phyloP scores from a whole-genome alignment of 2,113 vertebrate species.

The Scopus umbretta region DNA sequence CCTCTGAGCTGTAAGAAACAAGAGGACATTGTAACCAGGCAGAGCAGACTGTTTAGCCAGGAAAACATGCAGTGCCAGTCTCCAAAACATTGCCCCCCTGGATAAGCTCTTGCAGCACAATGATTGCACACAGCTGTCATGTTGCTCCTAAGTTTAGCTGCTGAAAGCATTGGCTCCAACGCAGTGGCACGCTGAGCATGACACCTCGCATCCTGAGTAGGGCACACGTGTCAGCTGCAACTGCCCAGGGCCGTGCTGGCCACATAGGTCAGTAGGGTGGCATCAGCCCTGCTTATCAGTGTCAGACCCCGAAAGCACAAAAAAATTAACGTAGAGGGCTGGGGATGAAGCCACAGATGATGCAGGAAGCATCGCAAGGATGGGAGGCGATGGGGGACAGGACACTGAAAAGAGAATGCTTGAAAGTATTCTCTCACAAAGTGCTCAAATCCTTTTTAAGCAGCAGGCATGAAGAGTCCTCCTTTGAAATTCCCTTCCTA shows the following conservation, averaged over 20 bases:
- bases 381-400: neutral
- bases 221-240: accelerated
- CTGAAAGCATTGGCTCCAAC: neutral
- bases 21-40: conserved; percentile 22
- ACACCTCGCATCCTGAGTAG: neutral
- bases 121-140: conserved; percentile 12
- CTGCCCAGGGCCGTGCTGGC: neutral
- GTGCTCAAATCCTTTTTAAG: neutral
- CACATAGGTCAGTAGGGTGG: neutral
- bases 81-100: neutral
- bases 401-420: neutral
- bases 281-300: neutral
- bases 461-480: neutral
- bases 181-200: neutral
- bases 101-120: neutral
- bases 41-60: neutral
- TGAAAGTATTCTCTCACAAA: neutral
- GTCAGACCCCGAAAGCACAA: neutral
- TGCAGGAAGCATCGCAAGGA: neutral
- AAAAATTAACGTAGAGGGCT: neutral
- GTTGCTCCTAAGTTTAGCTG: neutral
- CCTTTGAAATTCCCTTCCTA: neutral
- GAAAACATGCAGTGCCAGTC: neutral
- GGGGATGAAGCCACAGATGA: neutral
- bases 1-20: conserved; percentile 6